phyloP scores from a whole-genome alignment of 2,888 invertebrate genomes.

The Dasysyrphus albostriatus region DNA sequence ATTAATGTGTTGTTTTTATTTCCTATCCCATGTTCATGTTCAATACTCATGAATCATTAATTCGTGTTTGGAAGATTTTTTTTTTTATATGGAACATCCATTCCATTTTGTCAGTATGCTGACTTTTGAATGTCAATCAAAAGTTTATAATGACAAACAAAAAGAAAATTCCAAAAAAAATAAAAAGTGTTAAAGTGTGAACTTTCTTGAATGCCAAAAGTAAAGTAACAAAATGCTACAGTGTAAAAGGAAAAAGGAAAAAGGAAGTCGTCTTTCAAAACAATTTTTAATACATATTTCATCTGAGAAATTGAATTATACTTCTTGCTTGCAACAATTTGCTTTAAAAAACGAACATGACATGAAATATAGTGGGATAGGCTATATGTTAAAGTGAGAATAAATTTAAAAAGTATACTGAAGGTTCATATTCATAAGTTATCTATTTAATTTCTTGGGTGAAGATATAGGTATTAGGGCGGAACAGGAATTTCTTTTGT shows the following conservation, averaged over 20 bases:
- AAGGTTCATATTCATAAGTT: no score
- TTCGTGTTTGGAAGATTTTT: slow-evolving; percentile 16
- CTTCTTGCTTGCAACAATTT: slow-evolving; percentile 60
- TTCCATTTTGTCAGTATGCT: slow-evolving; percentile 35
- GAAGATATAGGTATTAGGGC: no score
- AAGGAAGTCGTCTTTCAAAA: slow-evolving; percentile 56
- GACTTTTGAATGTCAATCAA: slow-evolving; percentile 59
- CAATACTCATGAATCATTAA: slow-evolving; percentile 56
- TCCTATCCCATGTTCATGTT: not conserved
- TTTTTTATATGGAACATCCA: not conserved
- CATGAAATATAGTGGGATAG: not conserved
- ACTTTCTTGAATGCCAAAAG: not conserved
- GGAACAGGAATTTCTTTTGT: no score
- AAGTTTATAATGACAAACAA: slow-evolving; percentile 52
- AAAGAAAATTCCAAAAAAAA: not conserved
- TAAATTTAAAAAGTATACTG: not conserved
- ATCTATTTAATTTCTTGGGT: no score
- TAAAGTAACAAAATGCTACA: not conserved
- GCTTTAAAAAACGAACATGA: slow-evolving; percentile 10
- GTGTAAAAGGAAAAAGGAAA: slow-evolving; percentile 28
- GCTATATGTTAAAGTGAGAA: not conserved
- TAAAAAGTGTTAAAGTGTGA: slow-evolving; percentile 32
- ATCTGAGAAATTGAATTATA: slow-evolving; percentile 80
- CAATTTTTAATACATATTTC: slow-evolving; percentile 79
- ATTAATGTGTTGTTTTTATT: not conserved